A percentile compares a stretch with the other conserved stretches of the same genome.
Conservation (phyloP, 1,140 invertebrate genomes). For the Trichonephila inaurata region DNA sequence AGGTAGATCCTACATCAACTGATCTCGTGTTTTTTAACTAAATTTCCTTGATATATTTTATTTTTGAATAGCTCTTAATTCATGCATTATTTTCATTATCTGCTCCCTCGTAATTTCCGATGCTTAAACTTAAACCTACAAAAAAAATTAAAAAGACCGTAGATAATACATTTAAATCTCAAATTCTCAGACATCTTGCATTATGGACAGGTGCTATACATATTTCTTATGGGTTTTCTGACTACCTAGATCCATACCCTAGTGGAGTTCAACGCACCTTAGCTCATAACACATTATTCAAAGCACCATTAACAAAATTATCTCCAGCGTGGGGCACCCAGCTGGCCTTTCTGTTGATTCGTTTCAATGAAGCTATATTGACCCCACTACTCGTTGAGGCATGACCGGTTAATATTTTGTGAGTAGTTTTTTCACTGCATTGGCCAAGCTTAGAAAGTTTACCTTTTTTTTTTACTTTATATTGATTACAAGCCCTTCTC, state of each 20-base stretch:
- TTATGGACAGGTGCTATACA: neutral
- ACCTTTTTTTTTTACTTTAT: too few relatives aligned
- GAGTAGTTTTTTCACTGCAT: neutral
- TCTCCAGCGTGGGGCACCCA: neutral
- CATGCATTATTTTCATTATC: too few relatives aligned
- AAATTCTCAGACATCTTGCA: neutral
- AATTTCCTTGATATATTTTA: too few relatives aligned
- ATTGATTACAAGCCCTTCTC: too few relatives aligned
- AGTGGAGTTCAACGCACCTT: neutral
- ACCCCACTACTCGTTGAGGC: neutral
- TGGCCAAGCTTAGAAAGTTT: neutral
- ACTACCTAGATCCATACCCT: neutral
- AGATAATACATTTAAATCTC: neutral
- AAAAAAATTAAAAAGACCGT: neutral
- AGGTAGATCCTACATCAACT: too few relatives aligned
- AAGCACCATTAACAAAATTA: neutral
- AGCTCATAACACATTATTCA: neutral
- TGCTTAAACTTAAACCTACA: neutral
- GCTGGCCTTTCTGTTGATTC: conserved; percentile 4
- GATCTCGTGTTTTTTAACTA: too few relatives aligned
- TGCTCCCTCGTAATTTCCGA: too few relatives aligned
- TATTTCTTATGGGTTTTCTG: neutral
- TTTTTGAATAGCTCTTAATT: too few relatives aligned
- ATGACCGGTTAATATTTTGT: neutral
- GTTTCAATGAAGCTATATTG: neutral